A percentile compares a stretch with the other conserved stretches of the same genome.
These are phyloP conservation scores for Siniperca undulata DNA, from an alignment of 2,797 vertebrate genomes.

Conservation along the genomic window DNA sequence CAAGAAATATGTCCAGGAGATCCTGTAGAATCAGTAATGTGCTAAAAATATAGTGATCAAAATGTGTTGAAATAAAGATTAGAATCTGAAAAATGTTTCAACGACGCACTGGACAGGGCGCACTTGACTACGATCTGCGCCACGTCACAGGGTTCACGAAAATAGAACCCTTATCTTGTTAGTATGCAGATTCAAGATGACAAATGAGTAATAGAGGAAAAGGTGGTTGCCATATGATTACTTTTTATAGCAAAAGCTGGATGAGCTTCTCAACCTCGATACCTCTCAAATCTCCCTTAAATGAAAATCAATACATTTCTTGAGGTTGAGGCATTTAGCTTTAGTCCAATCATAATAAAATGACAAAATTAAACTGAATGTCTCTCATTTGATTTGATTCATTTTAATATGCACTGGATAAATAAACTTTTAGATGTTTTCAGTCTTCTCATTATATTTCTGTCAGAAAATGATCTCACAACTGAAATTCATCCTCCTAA, in stretches of 20 bases:
- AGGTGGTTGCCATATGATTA: neutral
- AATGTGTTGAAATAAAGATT: neutral
- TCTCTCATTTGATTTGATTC: constrained; percentile 2
- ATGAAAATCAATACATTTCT: neutral
- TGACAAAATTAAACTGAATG: neutral
- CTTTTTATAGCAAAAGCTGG: neutral
- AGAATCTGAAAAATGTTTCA: neutral
- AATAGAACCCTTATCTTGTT: neutral
- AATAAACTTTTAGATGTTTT: constrained; percentile 30
- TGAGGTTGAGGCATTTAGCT: neutral
- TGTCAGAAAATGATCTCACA: constrained; percentile 11
- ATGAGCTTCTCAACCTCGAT: neutral
- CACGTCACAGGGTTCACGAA: neutral
- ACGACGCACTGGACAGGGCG: neutral
- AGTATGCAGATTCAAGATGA: neutral
- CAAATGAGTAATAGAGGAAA: neutral
- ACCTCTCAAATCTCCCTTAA: neutral
- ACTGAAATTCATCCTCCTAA: constrained; percentile 15
- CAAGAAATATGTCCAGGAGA: neutral
- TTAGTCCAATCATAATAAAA: neutral
- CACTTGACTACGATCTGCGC: too few relatives aligned
- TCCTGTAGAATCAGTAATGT: neutral
- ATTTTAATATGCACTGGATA: neutral
- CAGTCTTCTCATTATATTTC: constrained; percentile 28
- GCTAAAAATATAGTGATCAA: neutral